Base-by-base conservation (phyloP, 2,113 vertebrate species). In the Chaetodon auriga region DNA sequence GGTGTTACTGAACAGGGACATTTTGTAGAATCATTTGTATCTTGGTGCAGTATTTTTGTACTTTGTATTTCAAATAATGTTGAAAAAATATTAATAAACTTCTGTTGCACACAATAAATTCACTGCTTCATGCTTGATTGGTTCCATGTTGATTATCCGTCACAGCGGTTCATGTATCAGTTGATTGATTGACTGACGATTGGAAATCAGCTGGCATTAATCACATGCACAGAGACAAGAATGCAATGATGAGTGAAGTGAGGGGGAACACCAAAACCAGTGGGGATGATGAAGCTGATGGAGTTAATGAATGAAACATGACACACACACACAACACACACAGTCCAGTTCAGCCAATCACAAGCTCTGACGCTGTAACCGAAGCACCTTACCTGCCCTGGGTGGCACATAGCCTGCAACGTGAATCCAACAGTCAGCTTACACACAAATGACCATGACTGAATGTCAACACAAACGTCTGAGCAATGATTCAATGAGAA, bases 351-450 rank as follows among this genome's bases (percentile, higher is more conserved):
- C 48, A 79, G 86, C 73, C 61, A 86, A 51, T 87, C 87, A 84
- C 16, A 87, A 89, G 87, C 53, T 63, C 35, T 43, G 66, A 11
- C 12, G 51, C 81, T 74, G 48, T 15, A 84, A 86, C 88, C 65
- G 63, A 71, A 58, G 46, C 66, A 1, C 66, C 88, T 94, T 94
- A 94, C 92, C 94, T 89, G 92, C 89, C 48, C 78, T 73, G 66
- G 86, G 88, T 13, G 88, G 75, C 80, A 87, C 91, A 23, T 69
- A 77, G 86, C 92, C 95, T 96, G 95, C 11, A 96, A 96, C 2
- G 72, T 85, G 89, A 94, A 94, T 75, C 79, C 87, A 73, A 93
- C 88, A 86, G 87, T 95, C 91, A 90, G 76, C 82, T 83, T 62
- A 73, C 53, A 73, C 78, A 60, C 70, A 16, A 30, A 87, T 78